Base-by-base conservation (phyloP, 2,888 invertebrate genomes). In the Ecliptopera silaceata region DNA sequence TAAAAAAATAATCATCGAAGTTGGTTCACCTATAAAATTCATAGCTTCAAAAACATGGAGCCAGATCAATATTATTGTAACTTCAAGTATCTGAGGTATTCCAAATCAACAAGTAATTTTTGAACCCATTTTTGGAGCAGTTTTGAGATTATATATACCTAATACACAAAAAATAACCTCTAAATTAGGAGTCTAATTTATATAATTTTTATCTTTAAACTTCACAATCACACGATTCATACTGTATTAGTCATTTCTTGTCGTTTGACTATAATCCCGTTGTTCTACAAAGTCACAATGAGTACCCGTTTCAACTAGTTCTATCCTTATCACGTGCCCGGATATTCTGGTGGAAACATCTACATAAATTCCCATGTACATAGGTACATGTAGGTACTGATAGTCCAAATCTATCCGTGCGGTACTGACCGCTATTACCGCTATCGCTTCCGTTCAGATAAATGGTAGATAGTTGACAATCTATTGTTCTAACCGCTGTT, bases 361-460 rank as follows among this genome's bases (percentile, higher is more conserved):
- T 48, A 56, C 50, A 59, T 78, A 78, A 77, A 81, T 84, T 86
- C 86, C 83, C 86, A 86, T 83, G 26, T 39, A 51, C 31, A 42
- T 11, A 22, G 13, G 36, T 41, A 20, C 26, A 38, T 38, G 46
- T 41, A 56, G 43, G 75, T 71, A 75, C 63, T 69, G 86, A 88
- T 86, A 85, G 78, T 64, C 61, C 68, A 78, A 80, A 83, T 84
- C 82, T 76, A 83, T 84, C 82, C 75, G 75, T 51, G 64, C 75
- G 79, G 80, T 83, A 83, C 78, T 73, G 75, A 81, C 85, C 84
- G 70, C 84, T 84, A 81, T 85, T 82, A 84, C 87, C 87, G 51
- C 87, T 88, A 88, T 88, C 88, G 80, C 83, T 77, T 89, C 89
- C 89, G 84, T 74, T 70, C 71, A 78, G 82, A 84, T 87, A 85